phyloP scores from a whole-genome alignment of 2,113 vertebrate genomes.

The Notothenia rossii region DNA sequence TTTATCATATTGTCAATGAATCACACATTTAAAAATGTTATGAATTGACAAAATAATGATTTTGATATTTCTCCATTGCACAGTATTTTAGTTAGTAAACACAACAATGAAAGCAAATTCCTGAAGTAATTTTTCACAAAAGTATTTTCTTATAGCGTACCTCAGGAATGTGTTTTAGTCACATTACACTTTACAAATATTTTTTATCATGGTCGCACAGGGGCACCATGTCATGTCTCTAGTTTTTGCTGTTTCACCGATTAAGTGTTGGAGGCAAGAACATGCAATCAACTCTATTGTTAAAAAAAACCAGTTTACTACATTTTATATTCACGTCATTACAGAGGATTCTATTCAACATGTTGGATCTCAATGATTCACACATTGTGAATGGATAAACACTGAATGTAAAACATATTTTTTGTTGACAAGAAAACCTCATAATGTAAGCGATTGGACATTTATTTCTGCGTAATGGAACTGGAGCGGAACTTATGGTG shows the following conservation, averaged over 20 bases:
- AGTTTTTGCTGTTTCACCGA: background rate
- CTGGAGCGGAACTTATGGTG: background rate
- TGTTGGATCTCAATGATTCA: too few species aligned
- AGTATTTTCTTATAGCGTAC: background rate
- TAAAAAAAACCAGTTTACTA: too few species aligned
- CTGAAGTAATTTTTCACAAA: too few species aligned
- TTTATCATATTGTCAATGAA: too few species aligned
- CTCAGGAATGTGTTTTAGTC: background rate
- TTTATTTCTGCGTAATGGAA: background rate
- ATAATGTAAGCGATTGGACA: background rate
- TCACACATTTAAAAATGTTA: too few species aligned
- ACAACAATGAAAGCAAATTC: too few species aligned
- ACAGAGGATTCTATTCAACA: too few species aligned
- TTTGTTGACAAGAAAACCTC: background rate
- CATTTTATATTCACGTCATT: too few species aligned
- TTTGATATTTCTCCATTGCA: too few species aligned
- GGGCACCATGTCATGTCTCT: background rate
- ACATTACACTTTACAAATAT: background rate
- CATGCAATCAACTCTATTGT: too few species aligned
- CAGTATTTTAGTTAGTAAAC: too few species aligned
- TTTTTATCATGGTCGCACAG: background rate
- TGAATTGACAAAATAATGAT: too few species aligned
- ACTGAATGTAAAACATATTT: background rate
- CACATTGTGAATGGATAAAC: background rate
- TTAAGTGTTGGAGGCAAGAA: background rate